Evolutionary conservation across 2,888 invertebrate species (phyloP).

Genomic region (Volucella zonaria): DNA sequence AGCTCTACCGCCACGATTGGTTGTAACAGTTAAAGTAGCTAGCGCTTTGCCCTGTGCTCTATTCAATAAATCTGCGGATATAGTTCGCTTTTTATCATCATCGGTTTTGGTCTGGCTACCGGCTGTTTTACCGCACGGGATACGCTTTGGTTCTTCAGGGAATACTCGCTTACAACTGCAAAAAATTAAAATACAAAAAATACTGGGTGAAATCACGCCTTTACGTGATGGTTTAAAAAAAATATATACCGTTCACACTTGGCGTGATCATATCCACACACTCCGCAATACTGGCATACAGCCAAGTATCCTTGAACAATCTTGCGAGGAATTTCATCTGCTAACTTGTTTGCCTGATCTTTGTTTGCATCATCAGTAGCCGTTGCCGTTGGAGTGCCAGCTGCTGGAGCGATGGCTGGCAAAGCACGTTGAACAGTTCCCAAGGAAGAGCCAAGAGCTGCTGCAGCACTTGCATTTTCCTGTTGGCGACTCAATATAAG

Average conservation of each 20-base stretch:
- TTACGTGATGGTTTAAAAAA: conserved; percentile 51
- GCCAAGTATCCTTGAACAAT: conserved; percentile 89
- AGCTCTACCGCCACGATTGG: conserved; percentile 76
- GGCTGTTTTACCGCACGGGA: conserved; percentile 77
- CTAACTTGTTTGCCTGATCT: conserved; percentile 31
- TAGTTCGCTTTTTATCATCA: conserved; percentile 77
- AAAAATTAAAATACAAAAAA: not conserved
- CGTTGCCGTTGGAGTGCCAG: conserved; percentile 17
- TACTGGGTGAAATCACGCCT: not conserved
- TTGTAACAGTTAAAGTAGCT: conserved; percentile 55
- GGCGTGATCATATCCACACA: conserved; percentile 90
- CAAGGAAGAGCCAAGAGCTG: conserved; percentile 55
- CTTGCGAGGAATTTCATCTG: conserved; percentile 85
- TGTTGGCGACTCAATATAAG: conserved; percentile 80
- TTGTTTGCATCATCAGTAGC: conserved; percentile 45
- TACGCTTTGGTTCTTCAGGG: conserved; percentile 87
- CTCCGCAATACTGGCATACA: conserved; percentile 91
- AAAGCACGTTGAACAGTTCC: conserved; percentile 49
- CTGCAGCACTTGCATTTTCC: conserved; percentile 75
- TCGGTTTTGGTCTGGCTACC: conserved; percentile 48
- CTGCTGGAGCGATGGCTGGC: conserved; percentile 77
- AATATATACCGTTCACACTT: conserved; percentile 86
- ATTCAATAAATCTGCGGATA: conserved; percentile 64
- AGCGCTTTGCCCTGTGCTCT: conserved; percentile 72
- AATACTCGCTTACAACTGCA: conserved; percentile 87